These are phyloP conservation scores for Hippocampus abdominalis DNA, from an alignment of 2,113 vertebrate genomes.

Conservation along the genomic window DNA sequence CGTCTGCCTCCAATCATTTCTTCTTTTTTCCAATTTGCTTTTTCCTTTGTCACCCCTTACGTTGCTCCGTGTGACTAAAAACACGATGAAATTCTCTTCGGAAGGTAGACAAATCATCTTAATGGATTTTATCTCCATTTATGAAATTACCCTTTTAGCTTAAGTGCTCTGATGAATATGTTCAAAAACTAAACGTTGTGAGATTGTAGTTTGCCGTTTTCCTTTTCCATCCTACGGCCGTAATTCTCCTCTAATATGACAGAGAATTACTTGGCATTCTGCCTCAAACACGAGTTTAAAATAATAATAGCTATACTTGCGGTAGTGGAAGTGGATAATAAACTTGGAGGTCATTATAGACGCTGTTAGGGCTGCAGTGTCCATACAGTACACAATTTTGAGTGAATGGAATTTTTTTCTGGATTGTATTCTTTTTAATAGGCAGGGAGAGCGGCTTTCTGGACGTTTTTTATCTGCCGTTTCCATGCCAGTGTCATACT, in stretches of 20 bases:
- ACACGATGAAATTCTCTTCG: conserved; percentile 47
- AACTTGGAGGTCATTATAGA: not conserved
- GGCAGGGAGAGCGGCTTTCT: not conserved
- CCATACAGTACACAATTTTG: too few species aligned
- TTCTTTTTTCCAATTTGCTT: not conserved
- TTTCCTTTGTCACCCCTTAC: conserved; percentile 11
- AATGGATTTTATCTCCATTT: conserved; percentile 51
- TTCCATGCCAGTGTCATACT: not conserved
- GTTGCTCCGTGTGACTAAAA: conserved; percentile 34
- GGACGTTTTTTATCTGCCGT: not conserved
- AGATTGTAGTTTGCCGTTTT: conserved; percentile 23
- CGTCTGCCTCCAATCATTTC: not conserved
- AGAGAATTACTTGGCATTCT: conserved; percentile 16
- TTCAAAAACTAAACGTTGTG: conserved; percentile 25
- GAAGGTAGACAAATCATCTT: conserved; percentile 41
- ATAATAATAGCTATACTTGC: not conserved
- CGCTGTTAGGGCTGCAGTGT: not conserved
- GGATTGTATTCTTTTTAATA: not conserved
- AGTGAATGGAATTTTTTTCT: not conserved
- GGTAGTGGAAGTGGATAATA: not conserved
- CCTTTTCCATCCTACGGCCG: not conserved
- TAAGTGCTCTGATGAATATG: conserved; percentile 54
- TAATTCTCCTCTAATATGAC: conserved; percentile 16
- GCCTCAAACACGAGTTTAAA: conserved; percentile 13
- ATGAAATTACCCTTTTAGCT: conserved; percentile 57